Percentiles rank a stretch among this genome's conserved stretches.
phyloP scores from a whole-genome alignment of 2,888 invertebrate species.

The Macrosiphum euphorbiae region DNA sequence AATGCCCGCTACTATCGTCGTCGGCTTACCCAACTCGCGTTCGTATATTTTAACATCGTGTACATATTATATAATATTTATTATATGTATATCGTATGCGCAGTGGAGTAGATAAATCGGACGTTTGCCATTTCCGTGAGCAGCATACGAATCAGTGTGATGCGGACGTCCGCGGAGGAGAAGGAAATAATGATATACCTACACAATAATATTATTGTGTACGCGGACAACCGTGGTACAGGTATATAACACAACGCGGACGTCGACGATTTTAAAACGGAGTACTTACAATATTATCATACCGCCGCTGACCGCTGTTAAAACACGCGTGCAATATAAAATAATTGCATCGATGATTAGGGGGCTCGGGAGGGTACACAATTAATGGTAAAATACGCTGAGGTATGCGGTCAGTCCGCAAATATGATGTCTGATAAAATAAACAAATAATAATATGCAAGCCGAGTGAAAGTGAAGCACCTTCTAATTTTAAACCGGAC shows the following conservation, averaged over 20 bases:
- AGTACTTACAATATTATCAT: too few relatives aligned
- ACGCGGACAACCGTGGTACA: background rate
- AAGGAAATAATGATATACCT: background rate
- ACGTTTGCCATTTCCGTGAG: slow-evolving; percentile 20
- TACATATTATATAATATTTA: slow-evolving; percentile 5
- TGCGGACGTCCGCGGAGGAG: background rate
- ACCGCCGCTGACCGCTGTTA: background rate
- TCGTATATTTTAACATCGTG: background rate
- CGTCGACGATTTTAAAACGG: background rate
- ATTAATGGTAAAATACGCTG: too few relatives aligned
- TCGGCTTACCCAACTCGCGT: background rate
- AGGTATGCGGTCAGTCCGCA: too few relatives aligned
- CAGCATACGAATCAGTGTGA: background rate
- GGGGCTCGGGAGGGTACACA: too few relatives aligned
- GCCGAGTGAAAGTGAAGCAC: too few relatives aligned
- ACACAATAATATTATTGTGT: background rate
- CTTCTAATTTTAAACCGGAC: too few relatives aligned
- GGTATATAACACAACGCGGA: background rate
- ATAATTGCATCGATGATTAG: too few relatives aligned
- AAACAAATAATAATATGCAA: too few relatives aligned
- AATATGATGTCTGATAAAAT: too few relatives aligned
- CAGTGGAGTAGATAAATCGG: slow-evolving; percentile 1
- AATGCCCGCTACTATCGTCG: background rate
- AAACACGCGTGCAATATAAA: too few relatives aligned
- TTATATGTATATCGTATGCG: background rate